Conservation (phyloP, 2,888 invertebrate species). For the Pristionchus japonicus region DNA sequence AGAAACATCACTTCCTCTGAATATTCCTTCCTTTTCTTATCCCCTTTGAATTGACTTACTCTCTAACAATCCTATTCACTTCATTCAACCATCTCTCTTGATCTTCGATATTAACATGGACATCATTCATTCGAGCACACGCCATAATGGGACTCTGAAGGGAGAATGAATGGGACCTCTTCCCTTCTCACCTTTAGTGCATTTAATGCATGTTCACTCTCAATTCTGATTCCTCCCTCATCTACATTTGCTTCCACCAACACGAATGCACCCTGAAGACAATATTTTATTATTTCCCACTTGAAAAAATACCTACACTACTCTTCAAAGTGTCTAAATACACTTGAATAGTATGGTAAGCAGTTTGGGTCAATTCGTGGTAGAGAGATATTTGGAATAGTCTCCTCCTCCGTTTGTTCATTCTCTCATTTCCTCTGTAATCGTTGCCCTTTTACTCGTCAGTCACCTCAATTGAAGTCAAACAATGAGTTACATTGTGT, state of each 20-base stretch:
- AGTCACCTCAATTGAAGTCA: neutral
- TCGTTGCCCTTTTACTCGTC: neutral
- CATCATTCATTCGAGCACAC: neutral
- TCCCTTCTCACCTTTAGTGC: neutral
- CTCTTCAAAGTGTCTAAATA: slow-evolving; percentile 49
- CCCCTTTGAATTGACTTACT: neutral
- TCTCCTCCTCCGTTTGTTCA: slow-evolving; percentile 11
- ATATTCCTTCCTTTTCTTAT: neutral
- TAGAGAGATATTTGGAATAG: slow-evolving; percentile 54
- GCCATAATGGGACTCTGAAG: neutral
- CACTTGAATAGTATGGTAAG: slow-evolving; percentile 51
- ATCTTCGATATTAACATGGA: neutral
- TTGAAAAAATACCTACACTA: no score
- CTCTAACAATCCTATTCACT: neutral
- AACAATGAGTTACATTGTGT: neutral
- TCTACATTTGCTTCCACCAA: neutral
- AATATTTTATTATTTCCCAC: neutral
- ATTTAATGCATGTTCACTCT: neutral
- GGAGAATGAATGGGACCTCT: neutral
- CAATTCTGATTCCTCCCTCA: neutral
- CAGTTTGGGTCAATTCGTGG: slow-evolving; percentile 57
- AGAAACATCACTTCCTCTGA: neutral
- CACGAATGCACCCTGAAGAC: neutral
- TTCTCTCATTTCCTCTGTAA: neutral
- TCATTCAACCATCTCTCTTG: neutral